Base-by-base conservation (phyloP, 2,113 vertebrate species). In the Serinus canaria region DNA sequence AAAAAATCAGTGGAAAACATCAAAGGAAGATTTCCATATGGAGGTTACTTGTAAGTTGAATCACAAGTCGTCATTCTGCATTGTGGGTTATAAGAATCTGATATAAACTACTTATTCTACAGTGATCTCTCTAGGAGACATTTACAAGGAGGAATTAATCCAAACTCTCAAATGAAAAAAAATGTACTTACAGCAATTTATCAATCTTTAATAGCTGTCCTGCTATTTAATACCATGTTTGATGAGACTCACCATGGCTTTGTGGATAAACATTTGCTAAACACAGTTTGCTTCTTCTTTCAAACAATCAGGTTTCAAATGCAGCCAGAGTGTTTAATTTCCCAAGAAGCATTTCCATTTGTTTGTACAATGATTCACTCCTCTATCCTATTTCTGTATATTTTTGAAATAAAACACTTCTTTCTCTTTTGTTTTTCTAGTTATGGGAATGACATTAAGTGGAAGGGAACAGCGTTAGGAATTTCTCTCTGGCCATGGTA, bases 191-290 rank as follows among this genome's bases (percentile, higher is more conserved):
- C 22, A 92, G 60, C 49, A 90, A 80, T 93, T 96, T 94, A 90
- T 94, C 90, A 79, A 33, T 87, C 49, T 94, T 93, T 94, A 94
- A 91, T 87, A 93, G 76, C 64, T 94, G 60, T 58, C 70, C 46
- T 87, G 83, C 73, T 94, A 91, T 95, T 95, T 97, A 84, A 89
- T 94, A 90, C 83, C 59, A 69, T 89, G 81, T 89, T 88, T 37
- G 33, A 69, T 87, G 76, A 95, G 55, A 92, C 74, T 92, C 41
- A 86, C 59, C 39, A 87, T 44, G 60, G 77, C 22, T 82, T 95
- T 93, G 67, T 58, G 67, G 64, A 92, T 94, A 92, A 96, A 86
- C 49, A 62, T 88, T 95, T 81, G 52, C 80, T 93, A 89, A 95
- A 89, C 47, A 60, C 27, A 89, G 47, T 35, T 77, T 88, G 64